Base-by-base conservation (phyloP, 2,113 vertebrate genomes). In the Pterophyllum scalare region DNA sequence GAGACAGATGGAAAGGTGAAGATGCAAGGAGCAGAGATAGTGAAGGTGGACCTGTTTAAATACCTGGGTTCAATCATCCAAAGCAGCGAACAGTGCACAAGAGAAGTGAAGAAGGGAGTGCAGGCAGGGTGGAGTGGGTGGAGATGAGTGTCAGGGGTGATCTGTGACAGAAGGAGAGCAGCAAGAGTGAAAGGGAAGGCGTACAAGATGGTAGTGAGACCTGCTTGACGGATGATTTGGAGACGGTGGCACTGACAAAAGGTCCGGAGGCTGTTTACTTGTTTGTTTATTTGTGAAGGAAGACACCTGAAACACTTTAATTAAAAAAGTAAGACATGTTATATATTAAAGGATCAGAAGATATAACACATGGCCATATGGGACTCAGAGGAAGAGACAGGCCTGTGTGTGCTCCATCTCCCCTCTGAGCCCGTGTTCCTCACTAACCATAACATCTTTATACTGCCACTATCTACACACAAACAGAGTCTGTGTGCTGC, bases 111-210 rank as follows among this genome's bases (percentile, higher is more conserved):
- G 62, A 46, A 26, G 38, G 46, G 62, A 17, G 38, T 38, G 17
- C 38, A 46, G 62, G 62, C 8, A 0, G 22, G 62, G 62, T 46
- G 62, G 22, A 67, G 62, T 22, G 24, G 22, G 14, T 46, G 62
- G 62, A 67, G 14, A 26, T 10, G 62, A 67, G 22, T 46, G 38
- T 46, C 33, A 9, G 20, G 0, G 60, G 33, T 0, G 60, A 14
- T 62, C n/a, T 0, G 60, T 49, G 14, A 49, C 5, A 49, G 43
- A 5, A 49, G 40, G 40, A 5, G 4, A 43, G 40, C 40, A 43
- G 40, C 40, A 24, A 43, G n/a, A 65, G n/a, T 40, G 35, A 65
- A 40, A 65, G 35, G 12, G 61, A 9, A 64, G 61, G 61, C 14
- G 40, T 40, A 43, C 38, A 65, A 3, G 0, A 65, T 1, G n/a